Percentiles rank a stretch among this genome's conserved stretches.
Evolutionary conservation across 2,113 vertebrate species (phyloP).

Genomic region (Conger conger): DNA sequence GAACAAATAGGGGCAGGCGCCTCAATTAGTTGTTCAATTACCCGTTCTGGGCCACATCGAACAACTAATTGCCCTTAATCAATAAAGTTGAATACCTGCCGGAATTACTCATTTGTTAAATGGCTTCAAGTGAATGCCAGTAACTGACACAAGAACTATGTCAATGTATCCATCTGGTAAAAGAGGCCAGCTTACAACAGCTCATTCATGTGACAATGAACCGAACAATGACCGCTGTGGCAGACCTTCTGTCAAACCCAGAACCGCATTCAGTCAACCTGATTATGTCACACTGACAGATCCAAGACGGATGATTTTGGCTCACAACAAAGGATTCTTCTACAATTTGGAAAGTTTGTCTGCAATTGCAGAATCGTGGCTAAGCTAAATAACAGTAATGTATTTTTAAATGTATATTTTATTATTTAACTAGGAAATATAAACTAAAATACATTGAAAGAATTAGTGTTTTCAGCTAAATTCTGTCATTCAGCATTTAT

Average conservation of each 20-base stretch:
- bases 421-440: too few relatives aligned
- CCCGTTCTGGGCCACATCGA: background rate
- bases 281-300: too few relatives aligned
- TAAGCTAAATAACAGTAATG: too few relatives aligned
- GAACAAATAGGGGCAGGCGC: background rate
- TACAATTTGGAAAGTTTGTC: too few relatives aligned
- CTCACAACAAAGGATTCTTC: too few relatives aligned
- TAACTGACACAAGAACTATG: background rate
- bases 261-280: background rate
- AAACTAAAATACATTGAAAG: background rate
- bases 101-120: background rate
- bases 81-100: background rate
- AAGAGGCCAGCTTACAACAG: background rate
- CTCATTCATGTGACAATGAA: background rate
- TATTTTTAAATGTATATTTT: too few relatives aligned
- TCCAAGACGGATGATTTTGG: too few relatives aligned
- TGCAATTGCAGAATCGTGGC: too few relatives aligned
- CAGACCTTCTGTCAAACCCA: background rate
- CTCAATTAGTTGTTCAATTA: slow-evolving; percentile 1
- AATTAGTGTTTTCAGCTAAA: background rate
- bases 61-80: background rate
- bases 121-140: background rate
- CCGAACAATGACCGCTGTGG: background rate
- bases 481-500: background rate
- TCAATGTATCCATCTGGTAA: background rate